Percentiles rank a stretch among this genome's conserved stretches.
Conservation (phyloP, 2,888 invertebrate genomes). For the Ptychoptera contaminata region DNA sequence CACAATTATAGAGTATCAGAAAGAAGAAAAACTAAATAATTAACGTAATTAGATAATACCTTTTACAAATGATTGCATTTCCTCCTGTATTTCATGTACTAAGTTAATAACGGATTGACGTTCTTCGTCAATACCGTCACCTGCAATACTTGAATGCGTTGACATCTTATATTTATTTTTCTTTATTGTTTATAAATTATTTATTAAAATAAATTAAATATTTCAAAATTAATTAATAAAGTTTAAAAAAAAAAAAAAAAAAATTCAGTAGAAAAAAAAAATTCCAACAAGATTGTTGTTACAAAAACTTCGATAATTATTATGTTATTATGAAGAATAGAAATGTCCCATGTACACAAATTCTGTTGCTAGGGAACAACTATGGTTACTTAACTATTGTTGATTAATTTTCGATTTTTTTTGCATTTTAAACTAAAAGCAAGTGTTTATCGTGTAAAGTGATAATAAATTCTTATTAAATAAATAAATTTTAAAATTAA, state of each 20-base stretch:
- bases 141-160: neutral
- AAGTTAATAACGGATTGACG: neutral
- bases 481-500: conserved; percentile 3
- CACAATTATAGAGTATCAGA: neutral
- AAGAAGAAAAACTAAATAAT: no score
- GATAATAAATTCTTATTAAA: neutral
- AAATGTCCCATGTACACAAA: no score
- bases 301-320: no score
- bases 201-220: no score
- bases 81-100: neutral
- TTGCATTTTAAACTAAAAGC: conserved; percentile 1
- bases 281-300: no score
- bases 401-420: neutral
- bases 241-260: no score
- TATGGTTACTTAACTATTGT: neutral
- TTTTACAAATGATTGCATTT: neutral
- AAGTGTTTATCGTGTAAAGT: no score
- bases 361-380: neutral
- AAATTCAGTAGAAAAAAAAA: no score
- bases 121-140: neutral
- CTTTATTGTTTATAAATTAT: no score
- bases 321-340: no score
- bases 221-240: no score
- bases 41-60: neutral
- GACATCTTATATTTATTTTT: no score